Evolutionary conservation across 2,888 invertebrate species (phyloP).

Genomic region (Tribolium freemani): DNA sequence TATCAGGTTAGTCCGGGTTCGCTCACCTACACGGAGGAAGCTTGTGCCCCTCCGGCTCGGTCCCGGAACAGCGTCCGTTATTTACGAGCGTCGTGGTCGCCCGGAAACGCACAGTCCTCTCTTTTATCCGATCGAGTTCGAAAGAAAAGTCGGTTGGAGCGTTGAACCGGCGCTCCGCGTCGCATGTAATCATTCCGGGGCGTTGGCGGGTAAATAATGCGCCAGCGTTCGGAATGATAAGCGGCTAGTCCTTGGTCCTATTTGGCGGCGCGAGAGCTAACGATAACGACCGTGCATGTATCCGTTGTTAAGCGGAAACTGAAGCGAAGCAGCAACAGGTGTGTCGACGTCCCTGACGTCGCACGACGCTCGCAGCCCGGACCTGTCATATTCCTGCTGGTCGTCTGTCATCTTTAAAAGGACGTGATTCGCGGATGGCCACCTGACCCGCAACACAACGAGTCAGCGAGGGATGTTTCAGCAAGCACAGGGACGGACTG

Average conservation of each 20-base stretch:
- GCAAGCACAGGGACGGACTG: neutral
- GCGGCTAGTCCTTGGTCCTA: conserved; percentile 34
- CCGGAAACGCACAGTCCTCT: neutral
- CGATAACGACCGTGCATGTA: conserved; percentile 50
- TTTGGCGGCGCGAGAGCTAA: conserved; percentile 32
- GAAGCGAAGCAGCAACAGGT: conserved; percentile 51
- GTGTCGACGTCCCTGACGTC: conserved; percentile 32
- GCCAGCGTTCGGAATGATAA: conserved; percentile 25
- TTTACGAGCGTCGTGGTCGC: conserved; percentile 8
- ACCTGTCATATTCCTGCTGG: conserved; percentile 36
- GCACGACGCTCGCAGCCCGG: conserved; percentile 24
- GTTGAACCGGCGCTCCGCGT: neutral
- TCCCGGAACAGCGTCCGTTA: conserved; percentile 17
- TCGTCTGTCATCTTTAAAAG: conserved; percentile 31
- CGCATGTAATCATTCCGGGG: conserved; percentile 1
- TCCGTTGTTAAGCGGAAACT: conserved; percentile 56
- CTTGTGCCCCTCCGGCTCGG: neutral
- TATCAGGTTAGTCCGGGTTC: conserved; percentile 34
- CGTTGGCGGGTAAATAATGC: conserved; percentile 31
- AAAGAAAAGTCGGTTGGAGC: neutral
- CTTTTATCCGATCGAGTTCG: neutral
- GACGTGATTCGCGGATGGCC: conserved; percentile 23
- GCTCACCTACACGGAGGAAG: conserved; percentile 27
- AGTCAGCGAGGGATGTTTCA: neutral
- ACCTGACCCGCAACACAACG: neutral